phyloP scores from a whole-genome alignment of 2,113 vertebrate genomes.

The Lagopus muta region DNA sequence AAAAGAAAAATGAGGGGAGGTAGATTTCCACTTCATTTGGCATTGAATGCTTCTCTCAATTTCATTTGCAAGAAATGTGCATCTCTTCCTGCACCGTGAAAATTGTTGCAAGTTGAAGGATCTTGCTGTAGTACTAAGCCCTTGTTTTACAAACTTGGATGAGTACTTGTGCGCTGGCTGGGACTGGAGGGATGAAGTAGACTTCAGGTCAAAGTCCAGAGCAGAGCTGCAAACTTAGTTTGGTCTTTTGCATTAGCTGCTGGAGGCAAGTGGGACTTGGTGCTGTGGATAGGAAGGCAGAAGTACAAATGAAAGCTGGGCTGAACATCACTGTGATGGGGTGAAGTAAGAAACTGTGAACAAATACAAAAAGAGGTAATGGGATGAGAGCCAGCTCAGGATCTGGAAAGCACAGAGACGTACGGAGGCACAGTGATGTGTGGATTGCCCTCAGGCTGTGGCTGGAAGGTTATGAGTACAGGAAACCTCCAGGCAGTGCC shows the following conservation, averaged over 20 bases:
- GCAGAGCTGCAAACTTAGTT: not conserved
- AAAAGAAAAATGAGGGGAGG: not conserved
- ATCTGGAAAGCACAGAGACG: not conserved
- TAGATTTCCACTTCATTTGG: not conserved
- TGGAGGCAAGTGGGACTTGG: not conserved
- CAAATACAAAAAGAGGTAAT: not conserved
- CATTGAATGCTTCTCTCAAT: not conserved
- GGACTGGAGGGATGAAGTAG: not conserved
- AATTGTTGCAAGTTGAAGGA: not conserved
- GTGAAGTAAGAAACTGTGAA: not conserved
- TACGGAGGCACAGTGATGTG: fast-evolving
- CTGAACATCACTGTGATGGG: not conserved
- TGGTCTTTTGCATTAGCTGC: not conserved
- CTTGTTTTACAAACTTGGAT: not conserved
- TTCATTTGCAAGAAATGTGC: not conserved
- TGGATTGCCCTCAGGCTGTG: not conserved
- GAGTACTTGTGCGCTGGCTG: not conserved
- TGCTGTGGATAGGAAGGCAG: not conserved
- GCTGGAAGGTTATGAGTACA: not conserved
- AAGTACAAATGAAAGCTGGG: not conserved
- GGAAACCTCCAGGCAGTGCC: not conserved
- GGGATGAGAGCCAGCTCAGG: fast-evolving
- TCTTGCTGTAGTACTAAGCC: not conserved
- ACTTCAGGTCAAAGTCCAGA: not conserved
- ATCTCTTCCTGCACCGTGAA: not conserved